Evolutionary conservation across 2,113 vertebrate genomes (phyloP).

Genomic region (Bombycilla garrulus): DNA sequence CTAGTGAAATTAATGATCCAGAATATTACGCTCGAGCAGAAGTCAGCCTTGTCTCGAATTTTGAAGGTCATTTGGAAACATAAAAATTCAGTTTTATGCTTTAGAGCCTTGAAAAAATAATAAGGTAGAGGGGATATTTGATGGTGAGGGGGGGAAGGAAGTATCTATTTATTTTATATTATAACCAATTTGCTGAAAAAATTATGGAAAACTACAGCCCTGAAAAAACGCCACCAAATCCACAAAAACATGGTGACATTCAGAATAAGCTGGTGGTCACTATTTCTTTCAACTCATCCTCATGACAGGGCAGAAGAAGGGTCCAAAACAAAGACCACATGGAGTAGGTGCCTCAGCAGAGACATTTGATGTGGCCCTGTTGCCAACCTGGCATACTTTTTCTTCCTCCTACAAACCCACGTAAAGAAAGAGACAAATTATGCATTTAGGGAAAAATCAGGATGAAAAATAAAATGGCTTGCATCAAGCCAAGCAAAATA

Average conservation of each 20-base stretch:
- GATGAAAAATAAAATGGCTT: not conserved
- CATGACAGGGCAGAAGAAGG: not conserved
- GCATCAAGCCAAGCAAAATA: not conserved
- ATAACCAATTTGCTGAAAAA: constrained; percentile 31
- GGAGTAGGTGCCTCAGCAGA: not conserved
- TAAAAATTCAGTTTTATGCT: constrained; percentile 72
- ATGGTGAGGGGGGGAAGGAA: not conserved
- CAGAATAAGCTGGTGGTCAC: not conserved
- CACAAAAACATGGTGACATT: not conserved
- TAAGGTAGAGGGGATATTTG: constrained; percentile 32
- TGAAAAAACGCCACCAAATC: rapidly evolving
- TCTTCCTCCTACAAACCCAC: not conserved
- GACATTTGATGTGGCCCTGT: not conserved
- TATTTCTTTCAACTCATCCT: not conserved
- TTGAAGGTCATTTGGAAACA: constrained; percentile 73
- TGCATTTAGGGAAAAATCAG: not conserved
- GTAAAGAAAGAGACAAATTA: not conserved
- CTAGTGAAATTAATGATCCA: constrained; percentile 78
- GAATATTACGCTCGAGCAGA: constrained; percentile 73
- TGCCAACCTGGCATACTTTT: not conserved
- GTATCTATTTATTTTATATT: not conserved
- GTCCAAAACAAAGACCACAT: not conserved
- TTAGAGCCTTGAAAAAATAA: constrained; percentile 69
- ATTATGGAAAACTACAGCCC: not conserved
- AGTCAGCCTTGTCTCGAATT: constrained; percentile 66